Base-by-base conservation (phyloP, 2,113 vertebrate species). In the Lates calcarifer region DNA sequence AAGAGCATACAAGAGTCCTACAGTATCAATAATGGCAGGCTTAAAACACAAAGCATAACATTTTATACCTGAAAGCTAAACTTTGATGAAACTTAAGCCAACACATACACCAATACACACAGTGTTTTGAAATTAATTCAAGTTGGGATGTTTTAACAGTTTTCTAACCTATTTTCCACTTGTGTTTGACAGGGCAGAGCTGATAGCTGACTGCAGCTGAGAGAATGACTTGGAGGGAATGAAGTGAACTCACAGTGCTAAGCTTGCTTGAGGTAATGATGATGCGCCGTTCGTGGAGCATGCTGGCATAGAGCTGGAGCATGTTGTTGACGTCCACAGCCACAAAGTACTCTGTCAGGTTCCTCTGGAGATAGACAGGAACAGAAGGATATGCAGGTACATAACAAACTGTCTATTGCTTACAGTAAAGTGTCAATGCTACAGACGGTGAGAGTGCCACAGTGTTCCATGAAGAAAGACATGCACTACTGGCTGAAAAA, bases 301-400 rank as follows among this genome's bases (percentile, higher is more conserved):
- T 98, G 88, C 96, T 97, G 94, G 97, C 97, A 78, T 97, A 98
- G 83, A 99, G 95, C 87, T 97, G 97, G 90, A 99, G 96, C 98
- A 99, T 99, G 91, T 98, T 99, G 94, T 95, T 97, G 94, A 97
- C 95, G 86, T 99, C 97, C 96, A 99, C 98, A 17, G 98, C 98
- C 91, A 99, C 98, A 91, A 99, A 99, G 95, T 99, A 99, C 90
- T 99, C 98, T 0, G 98, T 99, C 91, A 99, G 95, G 93, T 99
- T 99, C 94, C 98, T 97, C 98, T 99, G 95, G 63, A 96, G 93
- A 80, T 65, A 91, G 55, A 92, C 77, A 71, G 74, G 53, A 71
- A 85, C 55, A 90, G 70, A 89, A 65, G 67, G 71, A 88, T 26
- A 76, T 65, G 83, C 69, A 87, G 84, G 86, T 64, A 79, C 76